Conservation (phyloP, 2,888 invertebrate genomes). For the Apamea crenata region DNA sequence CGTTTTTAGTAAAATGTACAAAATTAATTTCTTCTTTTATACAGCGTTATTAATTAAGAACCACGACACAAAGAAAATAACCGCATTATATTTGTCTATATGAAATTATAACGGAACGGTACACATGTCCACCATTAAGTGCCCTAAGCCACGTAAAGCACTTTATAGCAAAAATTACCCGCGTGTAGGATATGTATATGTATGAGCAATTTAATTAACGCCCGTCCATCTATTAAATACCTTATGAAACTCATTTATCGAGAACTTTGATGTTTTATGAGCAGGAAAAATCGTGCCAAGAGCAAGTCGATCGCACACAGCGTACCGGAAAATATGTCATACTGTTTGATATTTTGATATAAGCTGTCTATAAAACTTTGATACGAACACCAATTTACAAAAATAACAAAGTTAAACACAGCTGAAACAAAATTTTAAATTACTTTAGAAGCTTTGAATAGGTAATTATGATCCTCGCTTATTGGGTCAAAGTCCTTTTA, state of each 20-base stretch:
- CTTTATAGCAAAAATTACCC: conserved; percentile 14
- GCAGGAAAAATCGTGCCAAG: conserved; percentile 60
- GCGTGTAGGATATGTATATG: conserved; percentile 16
- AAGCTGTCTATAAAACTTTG: conserved; percentile 29
- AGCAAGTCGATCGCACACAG: conserved; percentile 39
- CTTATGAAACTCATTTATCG: conserved; percentile 27
- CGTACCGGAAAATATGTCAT: conserved; percentile 22
- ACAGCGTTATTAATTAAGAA: background rate
- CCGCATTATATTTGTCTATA: background rate
- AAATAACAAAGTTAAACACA: conserved; percentile 36
- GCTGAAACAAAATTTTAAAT: conserved; percentile 28
- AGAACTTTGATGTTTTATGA: conserved; percentile 58
- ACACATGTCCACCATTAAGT: background rate
- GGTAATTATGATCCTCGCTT: conserved; percentile 39
- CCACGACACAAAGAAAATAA: background rate
- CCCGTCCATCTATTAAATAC: conserved; percentile 2
- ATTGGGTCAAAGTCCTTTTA: conserved; percentile 24
- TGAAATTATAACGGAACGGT: conserved; percentile 12
- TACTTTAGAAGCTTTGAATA: conserved; percentile 39
- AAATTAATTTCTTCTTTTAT: background rate
- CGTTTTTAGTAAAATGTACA: background rate
- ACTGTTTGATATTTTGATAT: conserved; percentile 29
- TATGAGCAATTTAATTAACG: conserved; percentile 44
- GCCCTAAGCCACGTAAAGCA: background rate
- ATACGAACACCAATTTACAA: conserved; percentile 21